Percentiles rank a stretch among this genome's conserved stretches.
phyloP scores from a whole-genome alignment of 2,797 vertebrate genomes.

The Halcyon leucocephala region DNA sequence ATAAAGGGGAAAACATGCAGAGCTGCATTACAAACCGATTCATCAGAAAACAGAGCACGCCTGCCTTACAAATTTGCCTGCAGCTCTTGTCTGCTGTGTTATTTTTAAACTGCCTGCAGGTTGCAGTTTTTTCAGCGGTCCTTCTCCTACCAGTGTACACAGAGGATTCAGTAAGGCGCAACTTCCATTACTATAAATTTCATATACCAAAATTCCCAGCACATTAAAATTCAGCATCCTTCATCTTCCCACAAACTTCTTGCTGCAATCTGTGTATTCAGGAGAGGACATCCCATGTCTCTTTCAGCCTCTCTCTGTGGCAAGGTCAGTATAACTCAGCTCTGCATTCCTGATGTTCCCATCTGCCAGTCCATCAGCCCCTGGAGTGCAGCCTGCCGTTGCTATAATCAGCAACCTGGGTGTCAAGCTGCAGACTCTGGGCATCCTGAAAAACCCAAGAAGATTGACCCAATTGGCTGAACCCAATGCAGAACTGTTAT shows the following conservation, averaged over 20 bases:
- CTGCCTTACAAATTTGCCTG: constrained; percentile 53
- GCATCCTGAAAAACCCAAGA: background rate
- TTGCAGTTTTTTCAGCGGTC: constrained; percentile 59
- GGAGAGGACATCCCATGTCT: background rate
- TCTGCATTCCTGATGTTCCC: background rate
- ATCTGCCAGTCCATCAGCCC: background rate
- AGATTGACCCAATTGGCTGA: background rate
- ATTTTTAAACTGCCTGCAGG: constrained; percentile 72
- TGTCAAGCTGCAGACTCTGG: background rate
- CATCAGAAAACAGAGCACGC: constrained; percentile 66
- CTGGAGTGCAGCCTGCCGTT: background rate
- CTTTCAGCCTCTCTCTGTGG: background rate
- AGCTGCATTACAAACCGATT: constrained; percentile 54
- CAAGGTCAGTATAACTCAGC: background rate
- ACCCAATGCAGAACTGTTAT: background rate
- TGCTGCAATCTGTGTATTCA: background rate
- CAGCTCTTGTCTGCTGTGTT: constrained; percentile 63
- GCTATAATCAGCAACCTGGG: background rate
- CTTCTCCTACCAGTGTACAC: background rate
- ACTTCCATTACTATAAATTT: background rate
- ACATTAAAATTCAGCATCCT: background rate
- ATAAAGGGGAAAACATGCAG: constrained; percentile 19
- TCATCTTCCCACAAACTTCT: background rate
- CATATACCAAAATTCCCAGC: background rate
- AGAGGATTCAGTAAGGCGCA: constrained; percentile 9